These are phyloP conservation scores for Fistularia tabacaria DNA, from an alignment of 2,797 vertebrate species.

Conservation along the genomic window DNA sequence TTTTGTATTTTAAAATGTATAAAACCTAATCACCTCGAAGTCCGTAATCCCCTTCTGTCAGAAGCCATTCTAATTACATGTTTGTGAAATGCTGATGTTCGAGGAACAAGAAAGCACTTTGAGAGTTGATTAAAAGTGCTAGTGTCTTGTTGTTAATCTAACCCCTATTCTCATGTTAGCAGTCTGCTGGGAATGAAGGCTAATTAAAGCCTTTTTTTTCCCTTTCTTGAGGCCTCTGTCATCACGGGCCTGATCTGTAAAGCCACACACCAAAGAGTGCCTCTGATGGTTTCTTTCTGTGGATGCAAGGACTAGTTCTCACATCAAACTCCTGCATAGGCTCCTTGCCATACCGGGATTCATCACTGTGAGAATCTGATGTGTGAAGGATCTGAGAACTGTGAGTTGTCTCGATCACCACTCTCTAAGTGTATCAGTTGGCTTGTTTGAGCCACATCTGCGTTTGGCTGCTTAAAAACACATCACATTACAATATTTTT, in stretches of 20 bases:
- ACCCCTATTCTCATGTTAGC: constrained; percentile 52
- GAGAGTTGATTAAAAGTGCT: constrained; percentile 67
- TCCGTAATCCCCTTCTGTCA: constrained; percentile 53
- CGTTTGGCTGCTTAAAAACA: no score
- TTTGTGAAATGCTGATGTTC: constrained; percentile 60
- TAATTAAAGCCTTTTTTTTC: constrained; percentile 56
- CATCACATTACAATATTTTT: no score
- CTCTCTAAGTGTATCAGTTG: constrained; percentile 17
- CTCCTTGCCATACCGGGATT: constrained; percentile 29
- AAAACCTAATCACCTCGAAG: constrained; percentile 56
- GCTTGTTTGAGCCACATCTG: constrained; percentile 2
- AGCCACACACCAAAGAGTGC: constrained; percentile 42
- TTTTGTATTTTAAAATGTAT: constrained; percentile 57
- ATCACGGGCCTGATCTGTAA: constrained; percentile 52
- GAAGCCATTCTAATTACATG: constrained; percentile 49
- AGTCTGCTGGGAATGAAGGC: constrained; percentile 43
- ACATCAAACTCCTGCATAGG: constrained; percentile 40
- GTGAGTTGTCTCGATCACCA: constrained; percentile 14
- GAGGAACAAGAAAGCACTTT: constrained; percentile 36
- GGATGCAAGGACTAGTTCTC: constrained; percentile 44
- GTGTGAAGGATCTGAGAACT: constrained; percentile 2
- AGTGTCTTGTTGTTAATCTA: constrained; percentile 54
- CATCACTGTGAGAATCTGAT: constrained; percentile 37
- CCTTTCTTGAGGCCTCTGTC: constrained; percentile 39
- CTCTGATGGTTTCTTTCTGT: constrained; percentile 58